Conservation (phyloP, 2,797 vertebrate genomes). For the Thalassophryne amazonica region DNA sequence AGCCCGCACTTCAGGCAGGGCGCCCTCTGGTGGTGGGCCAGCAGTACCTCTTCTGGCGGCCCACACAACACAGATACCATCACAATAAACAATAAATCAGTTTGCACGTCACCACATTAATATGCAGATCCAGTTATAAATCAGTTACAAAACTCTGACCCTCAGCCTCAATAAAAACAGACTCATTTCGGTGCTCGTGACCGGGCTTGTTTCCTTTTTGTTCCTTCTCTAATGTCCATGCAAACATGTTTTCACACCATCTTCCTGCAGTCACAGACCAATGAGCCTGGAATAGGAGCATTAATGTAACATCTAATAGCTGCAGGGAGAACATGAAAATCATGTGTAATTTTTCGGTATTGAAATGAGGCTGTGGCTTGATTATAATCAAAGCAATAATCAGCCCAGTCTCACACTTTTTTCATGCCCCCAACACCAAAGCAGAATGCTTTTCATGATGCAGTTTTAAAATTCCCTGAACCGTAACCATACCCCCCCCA, state of each 20-base stretch:
- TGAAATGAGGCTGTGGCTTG: slow-evolving; percentile 13
- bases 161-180: slow-evolving; percentile 19
- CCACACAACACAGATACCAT: too few species aligned
- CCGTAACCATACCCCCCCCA: too few species aligned
- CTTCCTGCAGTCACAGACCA: slow-evolving; percentile 5
- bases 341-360: neutral
- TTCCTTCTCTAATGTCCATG: slow-evolving; percentile 7
- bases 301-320: slow-evolving; percentile 11
- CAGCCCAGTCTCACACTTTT: too few species aligned
- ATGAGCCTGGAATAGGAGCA: slow-evolving; percentile 4
- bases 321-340: neutral
- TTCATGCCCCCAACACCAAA: too few species aligned
- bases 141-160: slow-evolving; percentile 14
- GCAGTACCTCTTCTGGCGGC: too few species aligned
- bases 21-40: too few species aligned
- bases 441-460: too few species aligned
- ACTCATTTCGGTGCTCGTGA: slow-evolving; percentile 22
- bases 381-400: slow-evolving; percentile 28
- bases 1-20: too few species aligned
- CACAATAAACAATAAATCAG: too few species aligned
- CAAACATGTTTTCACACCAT: neutral
- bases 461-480: too few species aligned
- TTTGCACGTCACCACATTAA: slow-evolving; percentile 28
- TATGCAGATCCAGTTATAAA: slow-evolving; percentile 25
- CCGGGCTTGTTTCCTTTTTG: slow-evolving; percentile 36